These are phyloP conservation scores for Apistogramma diplotaenia DNA, from an alignment of 2,113 vertebrate genomes.

Conservation along the genomic window DNA sequence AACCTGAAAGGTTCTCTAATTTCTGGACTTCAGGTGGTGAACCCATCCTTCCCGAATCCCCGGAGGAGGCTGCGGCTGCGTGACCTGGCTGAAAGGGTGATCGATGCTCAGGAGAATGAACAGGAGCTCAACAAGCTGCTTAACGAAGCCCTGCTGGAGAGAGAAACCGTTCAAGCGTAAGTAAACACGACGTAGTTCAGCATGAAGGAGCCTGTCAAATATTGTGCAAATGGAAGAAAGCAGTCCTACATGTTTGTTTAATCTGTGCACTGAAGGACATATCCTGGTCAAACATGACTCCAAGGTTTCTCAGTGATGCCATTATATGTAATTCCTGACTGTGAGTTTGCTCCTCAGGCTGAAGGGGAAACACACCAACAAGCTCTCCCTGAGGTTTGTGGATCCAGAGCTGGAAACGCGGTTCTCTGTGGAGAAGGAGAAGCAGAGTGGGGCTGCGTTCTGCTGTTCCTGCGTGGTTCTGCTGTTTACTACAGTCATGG, in stretches of 20 bases:
- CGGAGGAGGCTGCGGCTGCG: constrained; percentile 87
- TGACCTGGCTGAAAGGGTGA: constrained; percentile 87
- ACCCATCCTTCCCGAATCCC: constrained; percentile 92
- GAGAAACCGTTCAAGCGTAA: constrained; percentile 91
- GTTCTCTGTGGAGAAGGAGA: constrained; percentile 95
- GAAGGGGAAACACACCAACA: constrained; percentile 90
- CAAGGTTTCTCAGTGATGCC: no score
- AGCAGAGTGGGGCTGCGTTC: constrained; percentile 94
- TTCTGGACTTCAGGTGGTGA: constrained; percentile 77
- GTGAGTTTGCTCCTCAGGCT: constrained; percentile 72
- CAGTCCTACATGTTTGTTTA: no score
- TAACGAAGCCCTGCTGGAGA: constrained; percentile 89
- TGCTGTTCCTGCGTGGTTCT: constrained; percentile 93
- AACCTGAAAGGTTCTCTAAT: background rate
- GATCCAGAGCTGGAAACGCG: constrained; percentile 89
- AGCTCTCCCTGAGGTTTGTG: constrained; percentile 89
- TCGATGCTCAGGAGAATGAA: constrained; percentile 87
- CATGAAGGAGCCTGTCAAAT: no score
- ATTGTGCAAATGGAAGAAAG: no score
- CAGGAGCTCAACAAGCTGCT: constrained; percentile 94
- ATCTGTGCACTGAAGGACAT: no score
- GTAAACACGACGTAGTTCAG: no score
- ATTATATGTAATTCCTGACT: no score
- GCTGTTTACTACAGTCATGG: constrained; percentile 84
- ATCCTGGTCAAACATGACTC: no score